These are phyloP conservation scores for Hapalemur alaotrensis DNA, from an alignment of 2,797 vertebrate genomes.

Conservation along the genomic window DNA sequence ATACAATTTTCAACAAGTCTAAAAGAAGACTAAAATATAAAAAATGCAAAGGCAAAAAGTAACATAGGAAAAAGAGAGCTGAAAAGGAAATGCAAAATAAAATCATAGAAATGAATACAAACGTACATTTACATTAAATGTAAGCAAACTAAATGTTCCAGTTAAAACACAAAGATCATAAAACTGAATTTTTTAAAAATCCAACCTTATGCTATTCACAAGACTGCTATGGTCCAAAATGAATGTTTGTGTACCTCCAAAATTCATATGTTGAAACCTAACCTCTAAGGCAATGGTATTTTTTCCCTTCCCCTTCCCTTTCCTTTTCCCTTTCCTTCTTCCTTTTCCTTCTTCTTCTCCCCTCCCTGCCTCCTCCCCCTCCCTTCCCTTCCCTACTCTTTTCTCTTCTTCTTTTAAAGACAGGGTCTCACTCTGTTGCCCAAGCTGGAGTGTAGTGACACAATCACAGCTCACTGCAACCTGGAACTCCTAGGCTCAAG, in stretches of 20 bases:
- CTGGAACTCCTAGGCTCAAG: not conserved
- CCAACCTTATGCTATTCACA: not conserved
- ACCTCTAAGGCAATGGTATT: not conserved
- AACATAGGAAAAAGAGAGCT: not conserved
- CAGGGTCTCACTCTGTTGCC: not conserved
- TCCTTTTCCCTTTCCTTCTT: no score
- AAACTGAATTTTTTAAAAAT: not conserved
- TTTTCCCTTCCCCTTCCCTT: no score
- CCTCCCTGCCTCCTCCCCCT: no score
- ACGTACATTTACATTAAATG: not conserved
- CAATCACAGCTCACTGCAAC: not conserved
- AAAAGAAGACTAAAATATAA: not conserved
- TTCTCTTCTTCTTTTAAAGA: no score
- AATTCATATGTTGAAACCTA: not conserved
- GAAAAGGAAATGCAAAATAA: not conserved
- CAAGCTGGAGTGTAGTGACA: not conserved
- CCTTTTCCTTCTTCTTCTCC: no score
- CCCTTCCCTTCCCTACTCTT: no score
- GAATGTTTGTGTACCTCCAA: not conserved
- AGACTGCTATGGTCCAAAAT: not conserved
- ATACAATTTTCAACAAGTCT: not conserved
- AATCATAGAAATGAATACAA: not conserved
- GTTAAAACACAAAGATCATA: not conserved
- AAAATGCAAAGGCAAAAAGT: not conserved
- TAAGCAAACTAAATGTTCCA: not conserved